phyloP scores from a whole-genome alignment of 2,113 vertebrate genomes.

The Hymenochirus boettgeri region DNA sequence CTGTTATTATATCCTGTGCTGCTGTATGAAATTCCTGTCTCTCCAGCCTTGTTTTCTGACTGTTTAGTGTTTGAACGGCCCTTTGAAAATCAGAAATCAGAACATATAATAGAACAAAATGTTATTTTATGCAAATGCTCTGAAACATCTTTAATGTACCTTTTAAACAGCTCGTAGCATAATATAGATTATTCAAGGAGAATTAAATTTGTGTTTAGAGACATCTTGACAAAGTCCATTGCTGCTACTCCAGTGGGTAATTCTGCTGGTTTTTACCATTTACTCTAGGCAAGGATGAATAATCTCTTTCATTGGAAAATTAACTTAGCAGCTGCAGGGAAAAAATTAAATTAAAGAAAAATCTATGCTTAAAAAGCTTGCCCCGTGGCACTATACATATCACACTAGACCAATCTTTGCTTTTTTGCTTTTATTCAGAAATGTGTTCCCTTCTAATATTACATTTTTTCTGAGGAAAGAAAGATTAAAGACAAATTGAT shows the following conservation, averaged over 20 bases:
- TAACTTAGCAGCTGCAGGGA: slow-evolving; percentile 33
- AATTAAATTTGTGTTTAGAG: slow-evolving; percentile 20
- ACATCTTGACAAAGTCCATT: slow-evolving; percentile 25
- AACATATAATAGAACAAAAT: background rate
- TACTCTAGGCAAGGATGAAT: slow-evolving; percentile 30
- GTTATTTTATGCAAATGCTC: background rate
- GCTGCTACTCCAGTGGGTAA: slow-evolving; percentile 23
- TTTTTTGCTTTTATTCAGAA: slow-evolving; percentile 15
- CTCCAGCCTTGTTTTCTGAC: background rate
- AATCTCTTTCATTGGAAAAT: slow-evolving; percentile 31
- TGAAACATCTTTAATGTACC: slow-evolving; percentile 16
- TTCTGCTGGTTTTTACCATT: slow-evolving; percentile 21
- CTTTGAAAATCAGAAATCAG: slow-evolving; percentile 4
- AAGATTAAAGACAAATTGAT: too few species aligned
- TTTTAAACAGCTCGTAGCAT: slow-evolving; percentile 17
- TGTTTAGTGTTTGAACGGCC: background rate
- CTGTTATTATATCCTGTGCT: background rate
- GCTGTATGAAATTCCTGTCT: background rate
- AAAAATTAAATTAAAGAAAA: slow-evolving; percentile 29
- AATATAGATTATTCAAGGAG: slow-evolving; percentile 23
- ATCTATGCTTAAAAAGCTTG: slow-evolving; percentile 27
- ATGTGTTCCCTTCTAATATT: background rate
- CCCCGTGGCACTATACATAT: slow-evolving; percentile 27
- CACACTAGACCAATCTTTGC: slow-evolving; percentile 5
- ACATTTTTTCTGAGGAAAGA: too few species aligned